Percentiles rank a stretch among this genome's conserved stretches.
phyloP scores from a whole-genome alignment of 92 coral and sea anemone genomes.

The Zoanthus sociatus region DNA sequence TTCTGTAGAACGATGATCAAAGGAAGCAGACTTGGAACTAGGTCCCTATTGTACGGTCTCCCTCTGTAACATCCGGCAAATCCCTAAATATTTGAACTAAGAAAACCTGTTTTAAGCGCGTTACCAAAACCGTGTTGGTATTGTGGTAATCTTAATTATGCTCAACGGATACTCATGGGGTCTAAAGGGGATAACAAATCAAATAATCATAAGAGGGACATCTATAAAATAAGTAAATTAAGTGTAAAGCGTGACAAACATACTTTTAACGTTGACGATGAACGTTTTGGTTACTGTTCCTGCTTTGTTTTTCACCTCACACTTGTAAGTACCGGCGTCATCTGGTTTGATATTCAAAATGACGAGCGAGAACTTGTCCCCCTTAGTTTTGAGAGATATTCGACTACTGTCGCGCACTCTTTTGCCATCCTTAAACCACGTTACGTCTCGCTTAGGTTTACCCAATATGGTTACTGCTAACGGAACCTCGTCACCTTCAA shows the following conservation, averaged over 20 bases:
- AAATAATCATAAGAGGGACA: too few relatives aligned
- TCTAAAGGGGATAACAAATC: not conserved
- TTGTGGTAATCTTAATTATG: too few relatives aligned
- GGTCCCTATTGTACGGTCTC: too few relatives aligned
- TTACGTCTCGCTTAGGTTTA: slow-evolving; percentile 71
- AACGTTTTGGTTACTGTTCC: slow-evolving; percentile 67
- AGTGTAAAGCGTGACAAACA: not conserved
- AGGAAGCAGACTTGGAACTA: too few relatives aligned
- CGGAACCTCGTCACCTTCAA: slow-evolving; percentile 58
- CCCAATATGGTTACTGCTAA: slow-evolving; percentile 66
- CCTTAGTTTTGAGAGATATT: slow-evolving; percentile 53
- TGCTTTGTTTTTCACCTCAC: slow-evolving; percentile 69
- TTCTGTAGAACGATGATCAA: too few relatives aligned
- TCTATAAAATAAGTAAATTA: too few relatives aligned
- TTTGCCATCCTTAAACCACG: slow-evolving; percentile 79
- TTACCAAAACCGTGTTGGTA: too few relatives aligned
- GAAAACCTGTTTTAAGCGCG: too few relatives aligned
- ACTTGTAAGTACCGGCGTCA: slow-evolving; percentile 77
- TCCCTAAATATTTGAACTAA: too few relatives aligned
- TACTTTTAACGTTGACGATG: not conserved
- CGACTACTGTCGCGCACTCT: slow-evolving; percentile 44
- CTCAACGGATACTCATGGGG: too few relatives aligned
- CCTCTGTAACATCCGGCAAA: too few relatives aligned
- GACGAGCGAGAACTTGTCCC: slow-evolving; percentile 51
- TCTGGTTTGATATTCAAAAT: slow-evolving; percentile 53